Conservation (phyloP, 2,797 vertebrate species). For the Allobates femoralis region DNA sequence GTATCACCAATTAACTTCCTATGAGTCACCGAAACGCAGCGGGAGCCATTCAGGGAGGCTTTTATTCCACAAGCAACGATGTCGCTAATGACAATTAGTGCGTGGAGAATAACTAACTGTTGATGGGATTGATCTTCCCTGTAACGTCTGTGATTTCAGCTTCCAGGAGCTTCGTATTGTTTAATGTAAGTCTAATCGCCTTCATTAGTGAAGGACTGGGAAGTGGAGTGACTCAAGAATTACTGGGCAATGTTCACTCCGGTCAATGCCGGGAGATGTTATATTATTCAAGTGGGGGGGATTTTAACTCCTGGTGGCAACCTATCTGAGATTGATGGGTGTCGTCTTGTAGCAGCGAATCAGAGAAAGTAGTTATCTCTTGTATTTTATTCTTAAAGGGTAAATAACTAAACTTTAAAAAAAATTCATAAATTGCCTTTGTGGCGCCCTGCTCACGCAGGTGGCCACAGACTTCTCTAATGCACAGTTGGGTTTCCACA, state of each 20-base stretch:
- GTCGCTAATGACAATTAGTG: conserved; percentile 29
- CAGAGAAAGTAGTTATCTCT: background rate
- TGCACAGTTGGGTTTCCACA: too few relatives aligned
- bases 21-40: conserved; percentile 23
- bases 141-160: background rate
- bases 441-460: too few relatives aligned
- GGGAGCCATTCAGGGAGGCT: background rate
- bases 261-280: background rate
- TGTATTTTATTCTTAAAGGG: background rate
- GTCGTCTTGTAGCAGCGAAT: background rate
- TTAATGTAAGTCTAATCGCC: conserved; percentile 23
- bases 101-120: background rate
- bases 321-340: background rate
- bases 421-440: too few relatives aligned
- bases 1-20: conserved; percentile 16
- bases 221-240: background rate
- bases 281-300: background rate
- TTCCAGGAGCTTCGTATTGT: background rate
- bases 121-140: conserved; percentile 11
- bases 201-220: conserved; percentile 17
- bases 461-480: too few relatives aligned
- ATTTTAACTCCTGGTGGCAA: background rate
- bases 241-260: background rate
- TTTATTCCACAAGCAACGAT: background rate
- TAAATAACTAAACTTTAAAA: too few relatives aligned